Percentiles rank a stretch among this genome's conserved stretches.
Evolutionary conservation across 2,888 invertebrate species (phyloP).

Genomic region (Calameuta pallipes): DNA sequence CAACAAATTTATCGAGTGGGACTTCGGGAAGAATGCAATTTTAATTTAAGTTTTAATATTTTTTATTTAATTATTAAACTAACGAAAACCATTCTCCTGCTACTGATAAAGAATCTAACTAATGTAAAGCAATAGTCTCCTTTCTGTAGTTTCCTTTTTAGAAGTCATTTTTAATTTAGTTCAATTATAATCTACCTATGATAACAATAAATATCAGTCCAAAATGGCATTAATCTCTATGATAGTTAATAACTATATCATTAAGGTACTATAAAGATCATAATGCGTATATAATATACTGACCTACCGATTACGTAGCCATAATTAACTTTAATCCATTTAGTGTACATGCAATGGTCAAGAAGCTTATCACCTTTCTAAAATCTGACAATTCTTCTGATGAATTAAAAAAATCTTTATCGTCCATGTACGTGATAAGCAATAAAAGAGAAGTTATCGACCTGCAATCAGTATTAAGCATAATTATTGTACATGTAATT

Average conservation of each 20-base stretch:
- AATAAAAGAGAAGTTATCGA: background rate
- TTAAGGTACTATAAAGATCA: background rate
- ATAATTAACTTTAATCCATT: background rate
- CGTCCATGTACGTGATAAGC: background rate
- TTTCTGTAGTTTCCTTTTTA: slow-evolving; percentile 9
- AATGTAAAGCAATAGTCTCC: background rate
- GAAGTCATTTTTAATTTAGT: slow-evolving; percentile 6
- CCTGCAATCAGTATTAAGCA: slow-evolving; percentile 1
- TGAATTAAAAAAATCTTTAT: background rate
- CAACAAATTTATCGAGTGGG: background rate
- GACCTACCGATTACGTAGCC: background rate
- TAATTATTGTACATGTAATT: background rate
- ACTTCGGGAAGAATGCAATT: slow-evolving; percentile 44
- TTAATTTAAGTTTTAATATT: slow-evolving; percentile 25
- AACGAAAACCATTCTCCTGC: background rate
- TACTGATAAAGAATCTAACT: background rate
- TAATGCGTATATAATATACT: background rate
- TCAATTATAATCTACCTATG: background rate
- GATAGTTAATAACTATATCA: background rate
- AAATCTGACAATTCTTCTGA: background rate
- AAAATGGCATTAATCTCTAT: background rate
- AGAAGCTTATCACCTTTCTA: background rate
- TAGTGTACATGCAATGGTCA: background rate
- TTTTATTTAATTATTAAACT: background rate
- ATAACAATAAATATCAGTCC: background rate